Evolutionary conservation across 2,888 invertebrate genomes (phyloP).

Genomic region (Dastarcus helophoroides): DNA sequence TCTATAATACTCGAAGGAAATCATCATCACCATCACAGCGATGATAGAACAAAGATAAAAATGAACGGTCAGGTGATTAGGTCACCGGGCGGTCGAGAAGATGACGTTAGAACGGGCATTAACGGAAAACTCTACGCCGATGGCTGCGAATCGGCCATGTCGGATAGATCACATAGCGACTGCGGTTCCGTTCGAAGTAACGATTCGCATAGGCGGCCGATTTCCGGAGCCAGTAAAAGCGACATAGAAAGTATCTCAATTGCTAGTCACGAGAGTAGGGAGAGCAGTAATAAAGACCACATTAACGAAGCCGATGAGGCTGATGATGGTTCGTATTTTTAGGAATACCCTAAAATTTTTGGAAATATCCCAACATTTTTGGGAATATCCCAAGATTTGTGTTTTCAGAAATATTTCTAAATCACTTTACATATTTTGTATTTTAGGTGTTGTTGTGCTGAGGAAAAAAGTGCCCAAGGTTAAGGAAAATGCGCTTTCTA

Average conservation of each 20-base stretch:
- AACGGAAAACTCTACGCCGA: conserved; percentile 48
- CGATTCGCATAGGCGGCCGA: conserved; percentile 33
- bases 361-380: too few species aligned
- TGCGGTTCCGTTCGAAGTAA: conserved; percentile 59
- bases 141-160: conserved; percentile 41
- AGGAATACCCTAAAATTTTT: background rate
- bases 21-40: too few species aligned
- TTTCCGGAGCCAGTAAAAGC: conserved; percentile 40
- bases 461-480: conserved; percentile 55
- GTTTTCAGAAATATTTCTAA: background rate
- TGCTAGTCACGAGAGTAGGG: conserved; percentile 63
- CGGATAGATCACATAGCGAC: conserved; percentile 56
- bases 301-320: conserved; percentile 9
- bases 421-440: background rate
- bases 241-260: conserved; percentile 78
- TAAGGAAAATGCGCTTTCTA: conserved; percentile 68
- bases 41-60: conserved; percentile 19
- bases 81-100: conserved; percentile 29
- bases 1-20: conserved; percentile 41
- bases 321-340: conserved; percentile 10
- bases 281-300: conserved; percentile 45
- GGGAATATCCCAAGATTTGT: background rate
- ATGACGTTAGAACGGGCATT: conserved; percentile 28
- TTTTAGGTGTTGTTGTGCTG: conserved; percentile 53
- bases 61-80: conserved; percentile 40